phyloP scores from a whole-genome alignment of 1,140 invertebrate genomes.

The Oedothorax gibbosus region DNA sequence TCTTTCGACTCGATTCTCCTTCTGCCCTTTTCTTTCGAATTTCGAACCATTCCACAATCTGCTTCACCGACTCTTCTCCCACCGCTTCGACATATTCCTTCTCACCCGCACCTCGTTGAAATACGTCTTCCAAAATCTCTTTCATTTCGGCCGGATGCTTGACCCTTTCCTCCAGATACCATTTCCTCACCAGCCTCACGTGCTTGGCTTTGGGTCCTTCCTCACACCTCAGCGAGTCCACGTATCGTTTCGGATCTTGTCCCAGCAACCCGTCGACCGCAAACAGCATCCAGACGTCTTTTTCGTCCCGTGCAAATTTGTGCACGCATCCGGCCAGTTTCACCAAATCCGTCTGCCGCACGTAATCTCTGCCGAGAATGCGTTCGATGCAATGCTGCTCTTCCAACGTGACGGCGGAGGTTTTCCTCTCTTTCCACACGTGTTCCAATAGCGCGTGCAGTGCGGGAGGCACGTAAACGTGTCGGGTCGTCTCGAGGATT shows the following conservation, averaged over 20 bases:
- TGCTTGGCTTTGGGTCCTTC: too few species aligned
- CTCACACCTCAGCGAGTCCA: not conserved
- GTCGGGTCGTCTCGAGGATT: not conserved
- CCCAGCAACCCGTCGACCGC: not conserved
- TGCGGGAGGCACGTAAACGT: not conserved
- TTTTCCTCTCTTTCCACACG: not conserved
- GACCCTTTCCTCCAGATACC: too few species aligned
- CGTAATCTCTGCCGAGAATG: not conserved
- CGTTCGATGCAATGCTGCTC: constrained; percentile 13
- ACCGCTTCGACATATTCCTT: too few species aligned
- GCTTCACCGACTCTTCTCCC: too few species aligned
- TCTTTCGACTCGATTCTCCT: too few species aligned
- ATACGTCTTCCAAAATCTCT: too few species aligned
- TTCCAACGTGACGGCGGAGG: not conserved
- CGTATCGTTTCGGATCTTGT: not conserved
- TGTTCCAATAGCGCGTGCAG: not conserved
- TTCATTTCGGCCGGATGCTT: too few species aligned
- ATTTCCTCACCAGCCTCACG: too few species aligned
- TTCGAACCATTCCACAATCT: too few species aligned
- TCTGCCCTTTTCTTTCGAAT: too few species aligned
- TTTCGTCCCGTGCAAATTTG: not conserved
- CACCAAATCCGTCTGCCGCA: not conserved
- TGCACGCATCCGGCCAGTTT: not conserved
- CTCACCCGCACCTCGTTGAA: too few species aligned
- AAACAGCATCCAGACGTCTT: not conserved